Base-by-base conservation (phyloP, 2,113 vertebrate species). In the Corythoichthys intestinalis region DNA sequence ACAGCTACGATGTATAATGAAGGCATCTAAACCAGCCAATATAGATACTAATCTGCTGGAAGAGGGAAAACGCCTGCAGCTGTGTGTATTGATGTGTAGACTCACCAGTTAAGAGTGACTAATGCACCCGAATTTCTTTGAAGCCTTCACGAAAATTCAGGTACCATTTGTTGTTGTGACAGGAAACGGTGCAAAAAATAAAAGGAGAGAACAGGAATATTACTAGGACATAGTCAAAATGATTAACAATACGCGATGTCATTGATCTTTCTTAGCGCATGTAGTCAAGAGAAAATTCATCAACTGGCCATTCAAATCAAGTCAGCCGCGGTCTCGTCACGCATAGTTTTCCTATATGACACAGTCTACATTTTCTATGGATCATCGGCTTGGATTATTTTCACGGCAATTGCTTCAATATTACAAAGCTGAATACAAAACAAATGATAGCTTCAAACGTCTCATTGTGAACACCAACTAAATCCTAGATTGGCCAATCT, bases 101-200 rank as follows among this genome's bases (percentile, higher is more conserved):
- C 4, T 44, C 4, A 44, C 41, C 41, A 44, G 41, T 44, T 44
- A 44, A 44, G 41, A 44, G 41, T 44, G 41, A 44, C 41, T 44
- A 8, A 44, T 44, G 41, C 41, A 44, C 4, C 41, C 8, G 41
- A 44, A 44, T 17, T 50, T 50, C 49, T 15, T 14, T 15, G 17
- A 52, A 17, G 14, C 50, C 50, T 52, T 62, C 1, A 1, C 53
- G 49, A 62, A 67, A 72, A 28, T 70, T 28, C 20, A 61, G 47
- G 37, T 59, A 52, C 72, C 10, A 15, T 15, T 37, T 38, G 37
- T 37, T 15, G 10, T 2, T 4, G 1, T 35, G 4, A 35, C 12
- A 37, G 4, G 12, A 35, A 58, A 13, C 12, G 54, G 10, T 35
- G 49, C 1, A 14, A 37, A 58, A 58, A 38, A 58, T 10, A 37